Evolutionary conservation across 2,888 invertebrate genomes (phyloP).

Genomic region (Tortricodes alternella): DNA sequence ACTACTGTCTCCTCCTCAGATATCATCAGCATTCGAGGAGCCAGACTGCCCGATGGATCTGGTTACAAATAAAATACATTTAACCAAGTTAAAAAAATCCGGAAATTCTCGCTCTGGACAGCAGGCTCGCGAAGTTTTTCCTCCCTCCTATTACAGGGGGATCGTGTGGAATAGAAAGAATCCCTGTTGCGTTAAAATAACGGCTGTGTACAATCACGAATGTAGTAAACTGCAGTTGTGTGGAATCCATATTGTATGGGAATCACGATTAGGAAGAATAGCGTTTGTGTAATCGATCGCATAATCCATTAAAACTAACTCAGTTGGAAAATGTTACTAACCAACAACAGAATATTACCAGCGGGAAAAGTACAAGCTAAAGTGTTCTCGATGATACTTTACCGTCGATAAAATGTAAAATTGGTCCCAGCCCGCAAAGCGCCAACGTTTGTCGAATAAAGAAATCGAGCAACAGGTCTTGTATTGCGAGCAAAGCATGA

Average conservation of each 20-base stretch:
- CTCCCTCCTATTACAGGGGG: too few species aligned
- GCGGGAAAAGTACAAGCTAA: constrained; percentile 5
- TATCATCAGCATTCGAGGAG: constrained; percentile 87
- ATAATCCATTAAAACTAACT: too few species aligned
- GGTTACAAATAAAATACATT: constrained; percentile 1
- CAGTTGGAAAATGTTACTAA: neutral
- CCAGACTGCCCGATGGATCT: constrained; percentile 80
- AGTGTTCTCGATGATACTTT: constrained; percentile 10
- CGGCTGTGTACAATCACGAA: too few species aligned
- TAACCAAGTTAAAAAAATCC: too few species aligned
- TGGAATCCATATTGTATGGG: too few species aligned
- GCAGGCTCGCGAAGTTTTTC: too few species aligned
- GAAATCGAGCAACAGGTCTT: constrained; percentile 28
- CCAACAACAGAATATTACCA: neutral
- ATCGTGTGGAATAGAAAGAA: too few species aligned
- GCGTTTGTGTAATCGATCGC: too few species aligned
- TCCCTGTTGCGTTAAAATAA: too few species aligned
- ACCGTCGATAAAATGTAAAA: constrained; percentile 27
- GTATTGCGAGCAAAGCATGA: constrained; percentile 18
- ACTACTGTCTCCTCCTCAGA: constrained; percentile 84
- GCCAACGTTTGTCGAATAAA: constrained; percentile 16
- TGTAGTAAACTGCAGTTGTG: too few species aligned
- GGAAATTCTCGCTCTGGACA: too few species aligned
- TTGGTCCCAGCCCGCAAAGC: constrained; percentile 28
- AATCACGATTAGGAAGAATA: too few species aligned